A percentile compares a stretch with the other conserved stretches of the same genome.
Conservation (phyloP, 2,888 invertebrate genomes). For the Sinotaia quadrata region DNA sequence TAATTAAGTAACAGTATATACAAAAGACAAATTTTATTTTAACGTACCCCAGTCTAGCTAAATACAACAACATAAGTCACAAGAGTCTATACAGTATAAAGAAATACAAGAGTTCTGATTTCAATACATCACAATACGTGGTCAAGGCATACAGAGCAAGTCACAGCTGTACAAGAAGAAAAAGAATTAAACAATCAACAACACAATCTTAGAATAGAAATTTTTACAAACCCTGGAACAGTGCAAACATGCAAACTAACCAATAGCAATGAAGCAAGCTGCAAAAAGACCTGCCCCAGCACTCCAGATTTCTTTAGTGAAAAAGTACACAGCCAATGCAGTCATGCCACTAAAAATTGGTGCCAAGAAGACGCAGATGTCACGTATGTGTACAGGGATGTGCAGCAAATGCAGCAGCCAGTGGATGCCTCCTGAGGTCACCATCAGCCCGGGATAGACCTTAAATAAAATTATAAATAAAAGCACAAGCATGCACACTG, state of each 20-base stretch:
- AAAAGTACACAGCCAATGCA: constrained; percentile 95
- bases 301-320: constrained; percentile 98
- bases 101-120: no score
- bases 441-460: constrained; percentile 98
- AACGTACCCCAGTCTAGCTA: no score
- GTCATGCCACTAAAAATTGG: constrained; percentile 99
- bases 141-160: no score
- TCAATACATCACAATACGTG: no score
- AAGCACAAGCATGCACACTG: no score
- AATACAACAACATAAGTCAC: no score
- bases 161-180: no score
- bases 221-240: not conserved
- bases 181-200: no score
- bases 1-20: no score
- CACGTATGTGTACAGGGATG: constrained; percentile 97
- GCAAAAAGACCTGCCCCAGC: constrained; percentile 97
- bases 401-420: constrained; percentile 91
- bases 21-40: no score
- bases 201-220: not conserved
- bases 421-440: constrained; percentile 98
- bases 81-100: no score
- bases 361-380: constrained; percentile 98
- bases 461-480: no score
- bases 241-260: constrained; percentile 59
- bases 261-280: constrained; percentile 97